phyloP scores from a whole-genome alignment of 2,113 vertebrate genomes.

The Nesospiza acunhae region DNA sequence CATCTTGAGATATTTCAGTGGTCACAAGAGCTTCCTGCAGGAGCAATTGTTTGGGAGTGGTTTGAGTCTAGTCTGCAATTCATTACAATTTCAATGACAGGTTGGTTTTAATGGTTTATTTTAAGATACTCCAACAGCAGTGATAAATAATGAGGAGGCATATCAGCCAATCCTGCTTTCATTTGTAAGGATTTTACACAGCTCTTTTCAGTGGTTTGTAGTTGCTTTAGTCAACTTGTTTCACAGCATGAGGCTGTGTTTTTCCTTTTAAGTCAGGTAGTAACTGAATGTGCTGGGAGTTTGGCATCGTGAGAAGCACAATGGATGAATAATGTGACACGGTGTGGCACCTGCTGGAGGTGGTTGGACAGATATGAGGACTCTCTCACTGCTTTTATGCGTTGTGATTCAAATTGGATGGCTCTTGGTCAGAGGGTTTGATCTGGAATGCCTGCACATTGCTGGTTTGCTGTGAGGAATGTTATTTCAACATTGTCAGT shows the following conservation, averaged over 20 bases:
- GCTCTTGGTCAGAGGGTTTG: neutral
- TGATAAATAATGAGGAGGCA: neutral
- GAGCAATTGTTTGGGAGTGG: neutral
- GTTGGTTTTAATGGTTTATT: neutral
- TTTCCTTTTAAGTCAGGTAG: rapidly evolving
- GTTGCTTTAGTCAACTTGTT: neutral
- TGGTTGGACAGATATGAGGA: neutral
- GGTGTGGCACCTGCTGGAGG: neutral
- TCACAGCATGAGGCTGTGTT: neutral
- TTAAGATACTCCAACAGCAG: neutral
- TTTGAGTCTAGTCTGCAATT: neutral
- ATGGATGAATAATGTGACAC: neutral
- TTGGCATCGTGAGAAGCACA: neutral
- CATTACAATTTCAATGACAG: neutral
- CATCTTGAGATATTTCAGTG: neutral
- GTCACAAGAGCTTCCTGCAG: neutral
- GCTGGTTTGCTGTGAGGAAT: neutral
- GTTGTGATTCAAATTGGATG: neutral
- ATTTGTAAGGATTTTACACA: neutral
- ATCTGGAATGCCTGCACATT: neutral
- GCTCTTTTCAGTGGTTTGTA: neutral
- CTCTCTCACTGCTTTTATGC: neutral
- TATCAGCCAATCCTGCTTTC: neutral
- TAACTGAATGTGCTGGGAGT: neutral
- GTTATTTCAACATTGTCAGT: neutral